These are phyloP conservation scores for Agapostemon virescens DNA, from an alignment of 2,888 invertebrate species.

Conservation along the genomic window DNA sequence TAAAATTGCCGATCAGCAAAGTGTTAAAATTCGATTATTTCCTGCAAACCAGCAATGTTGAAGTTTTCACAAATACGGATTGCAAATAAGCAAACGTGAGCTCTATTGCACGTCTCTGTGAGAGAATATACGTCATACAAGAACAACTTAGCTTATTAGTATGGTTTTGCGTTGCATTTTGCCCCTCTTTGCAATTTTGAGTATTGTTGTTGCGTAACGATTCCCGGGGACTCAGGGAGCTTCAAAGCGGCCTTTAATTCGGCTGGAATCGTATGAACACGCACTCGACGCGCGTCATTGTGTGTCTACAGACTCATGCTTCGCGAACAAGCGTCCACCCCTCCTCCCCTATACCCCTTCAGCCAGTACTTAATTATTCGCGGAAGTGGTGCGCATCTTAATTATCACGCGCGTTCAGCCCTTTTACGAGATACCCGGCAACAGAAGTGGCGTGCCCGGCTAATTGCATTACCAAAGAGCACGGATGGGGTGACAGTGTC, in stretches of 20 bases:
- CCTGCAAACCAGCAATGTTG: no score
- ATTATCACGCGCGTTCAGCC: slow-evolving; percentile 61
- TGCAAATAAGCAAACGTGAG: neutral
- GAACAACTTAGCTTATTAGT: neutral
- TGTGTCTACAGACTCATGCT: neutral
- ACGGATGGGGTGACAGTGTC: slow-evolving; percentile 40
- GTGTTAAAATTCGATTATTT: no score
- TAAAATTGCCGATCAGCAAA: no score
- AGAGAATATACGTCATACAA: neutral
- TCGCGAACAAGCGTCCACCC: slow-evolving; percentile 19
- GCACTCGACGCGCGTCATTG: neutral
- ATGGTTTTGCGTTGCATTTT: no score
- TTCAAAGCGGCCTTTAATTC: slow-evolving; percentile 4
- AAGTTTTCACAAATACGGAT: neutral
- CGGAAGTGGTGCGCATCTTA: slow-evolving; percentile 56
- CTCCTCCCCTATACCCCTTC: neutral
- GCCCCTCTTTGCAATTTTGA: neutral
- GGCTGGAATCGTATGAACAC: neutral
- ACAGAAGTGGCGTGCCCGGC: slow-evolving; percentile 51
- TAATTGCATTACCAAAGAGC: slow-evolving; percentile 62
- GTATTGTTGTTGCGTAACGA: neutral
- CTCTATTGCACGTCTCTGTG: neutral
- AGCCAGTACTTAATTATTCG: slow-evolving; percentile 59
- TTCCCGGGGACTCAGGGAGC: neutral
- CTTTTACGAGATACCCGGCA: slow-evolving; percentile 56